These are phyloP conservation scores for Boloria selene DNA, from an alignment of 2,888 invertebrate species.

Conservation along the genomic window DNA sequence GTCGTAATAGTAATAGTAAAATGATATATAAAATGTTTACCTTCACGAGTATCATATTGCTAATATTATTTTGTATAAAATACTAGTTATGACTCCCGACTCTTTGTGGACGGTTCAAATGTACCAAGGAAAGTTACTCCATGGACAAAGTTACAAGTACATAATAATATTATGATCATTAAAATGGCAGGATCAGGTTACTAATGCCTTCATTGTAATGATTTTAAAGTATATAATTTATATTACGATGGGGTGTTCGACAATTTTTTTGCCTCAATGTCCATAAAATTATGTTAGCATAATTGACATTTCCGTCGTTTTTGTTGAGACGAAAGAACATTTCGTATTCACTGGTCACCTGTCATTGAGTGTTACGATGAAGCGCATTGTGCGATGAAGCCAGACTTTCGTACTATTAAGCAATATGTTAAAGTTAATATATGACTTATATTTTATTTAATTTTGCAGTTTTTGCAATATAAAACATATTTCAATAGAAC, in stretches of 20 bases:
- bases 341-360: slow-evolving; percentile 53
- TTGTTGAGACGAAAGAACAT: slow-evolving; percentile 31
- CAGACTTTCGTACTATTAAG: neutral
- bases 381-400: slow-evolving; percentile 14
- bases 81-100: neutral
- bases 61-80: slow-evolving; percentile 41
- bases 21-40: slow-evolving; percentile 65
- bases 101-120: no score
- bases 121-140: no score
- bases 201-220: neutral
- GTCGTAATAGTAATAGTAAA: slow-evolving; percentile 75
- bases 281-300: slow-evolving; percentile 41
- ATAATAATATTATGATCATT: neutral
- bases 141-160: no score
- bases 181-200: neutral
- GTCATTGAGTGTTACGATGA: slow-evolving; percentile 43
- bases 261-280: slow-evolving; percentile 10
- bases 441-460: no score
- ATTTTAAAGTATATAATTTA: no score
- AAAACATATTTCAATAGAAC: no score
- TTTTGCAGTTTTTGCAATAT: no score
- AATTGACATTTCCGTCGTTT: slow-evolving; percentile 48
- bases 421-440: no score
- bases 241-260: no score
- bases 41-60: slow-evolving; percentile 50